Evolutionary conservation across 2,888 invertebrate genomes (phyloP).

Genomic region (Neoascia interrupta): DNA sequence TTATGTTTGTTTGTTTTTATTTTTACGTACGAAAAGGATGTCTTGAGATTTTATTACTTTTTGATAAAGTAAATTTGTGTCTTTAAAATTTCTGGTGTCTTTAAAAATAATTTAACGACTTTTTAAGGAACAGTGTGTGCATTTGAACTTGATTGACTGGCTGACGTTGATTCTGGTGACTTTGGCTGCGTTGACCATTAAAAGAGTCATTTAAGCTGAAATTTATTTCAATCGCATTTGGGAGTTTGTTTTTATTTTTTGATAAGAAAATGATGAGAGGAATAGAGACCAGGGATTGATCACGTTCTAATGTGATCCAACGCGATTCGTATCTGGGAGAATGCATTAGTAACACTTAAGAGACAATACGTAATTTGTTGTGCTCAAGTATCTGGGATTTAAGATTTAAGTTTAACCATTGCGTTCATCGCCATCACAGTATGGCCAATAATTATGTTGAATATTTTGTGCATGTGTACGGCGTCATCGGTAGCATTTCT

Average conservation of each 20-base stretch:
- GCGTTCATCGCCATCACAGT: too few relatives aligned
- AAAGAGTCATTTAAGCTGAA: conserved; percentile 51
- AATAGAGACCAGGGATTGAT: background rate
- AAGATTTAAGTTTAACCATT: too few relatives aligned
- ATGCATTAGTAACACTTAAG: too few relatives aligned
- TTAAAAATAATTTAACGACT: conserved; percentile 55
- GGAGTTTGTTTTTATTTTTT: conserved; percentile 31
- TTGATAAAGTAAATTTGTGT: conserved; percentile 60
- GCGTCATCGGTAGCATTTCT: conserved; percentile 66
- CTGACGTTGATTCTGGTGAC: conserved; percentile 13
- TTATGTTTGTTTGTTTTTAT: conserved; percentile 63
- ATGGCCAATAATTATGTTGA: conserved; percentile 69
- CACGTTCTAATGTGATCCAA: conserved; percentile 17
- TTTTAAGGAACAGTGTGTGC: conserved; percentile 39
- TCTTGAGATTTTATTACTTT: conserved; percentile 51
- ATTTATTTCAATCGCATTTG: conserved; percentile 41
- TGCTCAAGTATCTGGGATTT: conserved; percentile 13
- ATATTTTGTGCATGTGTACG: conserved; percentile 69
- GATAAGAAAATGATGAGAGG: conserved; percentile 3
- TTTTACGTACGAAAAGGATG: conserved; percentile 54
- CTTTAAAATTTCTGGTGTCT: too few relatives aligned
- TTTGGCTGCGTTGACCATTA: conserved; percentile 22
- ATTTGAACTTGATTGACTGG: conserved; percentile 57
- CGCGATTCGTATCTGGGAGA: too few relatives aligned
- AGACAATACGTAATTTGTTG: too few relatives aligned